phyloP scores from a whole-genome alignment of 2,888 invertebrate species.

The Tachina fera region DNA sequence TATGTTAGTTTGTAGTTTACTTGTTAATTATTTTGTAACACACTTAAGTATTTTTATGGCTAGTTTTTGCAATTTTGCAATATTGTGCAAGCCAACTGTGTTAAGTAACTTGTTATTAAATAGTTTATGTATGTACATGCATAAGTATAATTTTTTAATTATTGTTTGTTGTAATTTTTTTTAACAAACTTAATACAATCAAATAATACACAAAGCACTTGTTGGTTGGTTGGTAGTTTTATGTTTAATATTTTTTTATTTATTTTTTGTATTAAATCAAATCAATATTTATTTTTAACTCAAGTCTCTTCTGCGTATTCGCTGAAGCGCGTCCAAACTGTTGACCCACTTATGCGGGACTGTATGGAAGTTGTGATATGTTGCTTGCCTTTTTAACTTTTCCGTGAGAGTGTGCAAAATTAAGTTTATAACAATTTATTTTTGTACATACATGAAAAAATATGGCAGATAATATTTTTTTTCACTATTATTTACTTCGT shows the following conservation, averaged over 20 bases:
- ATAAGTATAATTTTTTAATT: slow-evolving; percentile 19
- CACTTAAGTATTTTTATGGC: slow-evolving; percentile 20
- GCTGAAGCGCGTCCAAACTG: slow-evolving; percentile 66
- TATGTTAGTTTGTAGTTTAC: neutral
- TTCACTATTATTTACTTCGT: slow-evolving; percentile 42
- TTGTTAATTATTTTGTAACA: slow-evolving; percentile 65
- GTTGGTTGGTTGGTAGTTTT: slow-evolving; percentile 22
- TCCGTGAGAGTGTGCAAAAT: slow-evolving; percentile 31
- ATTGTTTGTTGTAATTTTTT: slow-evolving; percentile 44
- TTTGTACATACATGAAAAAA: slow-evolving; percentile 1
- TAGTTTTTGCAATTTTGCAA: slow-evolving; percentile 18
- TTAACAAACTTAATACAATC: slow-evolving; percentile 6
- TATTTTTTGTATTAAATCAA: neutral
- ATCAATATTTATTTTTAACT: slow-evolving; percentile 18
- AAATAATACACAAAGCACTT: slow-evolving; percentile 39
- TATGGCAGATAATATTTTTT: slow-evolving; percentile 33
- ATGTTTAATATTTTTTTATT: slow-evolving; percentile 33
- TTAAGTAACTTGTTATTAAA: slow-evolving; percentile 32
- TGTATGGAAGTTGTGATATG: slow-evolving; percentile 42
- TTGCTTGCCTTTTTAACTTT: slow-evolving; percentile 61
- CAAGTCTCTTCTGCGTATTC: slow-evolving; percentile 38
- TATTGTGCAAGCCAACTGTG: slow-evolving; percentile 57
- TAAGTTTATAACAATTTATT: slow-evolving; percentile 45
- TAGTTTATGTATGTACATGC: slow-evolving; percentile 44
- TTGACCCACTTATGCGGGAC: slow-evolving; percentile 71